Evolutionary conservation across 1,140 invertebrate species (phyloP).

Genomic region (Drosophila willistoni): DNA sequence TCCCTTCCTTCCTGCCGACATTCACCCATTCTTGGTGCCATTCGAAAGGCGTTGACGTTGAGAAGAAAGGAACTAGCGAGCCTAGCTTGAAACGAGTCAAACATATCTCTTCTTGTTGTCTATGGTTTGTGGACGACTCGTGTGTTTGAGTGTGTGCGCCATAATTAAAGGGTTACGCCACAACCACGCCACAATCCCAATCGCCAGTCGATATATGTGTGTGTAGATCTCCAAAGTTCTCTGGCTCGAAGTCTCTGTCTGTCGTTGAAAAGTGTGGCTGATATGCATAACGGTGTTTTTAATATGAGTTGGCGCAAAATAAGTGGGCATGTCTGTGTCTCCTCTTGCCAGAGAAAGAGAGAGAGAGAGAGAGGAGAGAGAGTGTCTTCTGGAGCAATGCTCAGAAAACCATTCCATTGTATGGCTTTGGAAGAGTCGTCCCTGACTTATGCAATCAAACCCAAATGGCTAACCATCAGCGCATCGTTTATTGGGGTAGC

Average conservation of each 20-base stretch:
- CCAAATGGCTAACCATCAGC: constrained; percentile 54
- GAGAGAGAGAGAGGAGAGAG: too few relatives aligned
- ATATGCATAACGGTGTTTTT: constrained; percentile 78
- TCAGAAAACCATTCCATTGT: constrained; percentile 30
- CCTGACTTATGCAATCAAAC: constrained; percentile 61
- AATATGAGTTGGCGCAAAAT: constrained; percentile 77
- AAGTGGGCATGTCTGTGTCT: constrained; percentile 67
- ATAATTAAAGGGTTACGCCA: constrained; percentile 80
- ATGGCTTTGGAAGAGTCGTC: constrained; percentile 7
- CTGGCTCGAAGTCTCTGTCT: constrained; percentile 17
- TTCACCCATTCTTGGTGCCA: constrained; percentile 50
- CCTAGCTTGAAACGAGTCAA: constrained; percentile 24
- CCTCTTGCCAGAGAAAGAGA: constrained; percentile 2
- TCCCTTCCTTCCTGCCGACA: constrained; percentile 36
- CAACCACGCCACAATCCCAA: constrained; percentile 64
- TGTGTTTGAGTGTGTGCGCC: constrained; percentile 39
- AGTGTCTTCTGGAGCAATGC: constrained; percentile 15
- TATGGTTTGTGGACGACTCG: constrained; percentile 32
- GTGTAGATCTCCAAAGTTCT: constrained; percentile 22
- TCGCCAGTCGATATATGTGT: constrained; percentile 54
- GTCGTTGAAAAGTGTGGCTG: constrained; percentile 61
- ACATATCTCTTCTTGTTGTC: constrained; percentile 15
- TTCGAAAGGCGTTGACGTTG: constrained; percentile 76
- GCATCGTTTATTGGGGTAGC: constrained; percentile 56
- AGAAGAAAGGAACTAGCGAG: constrained; percentile 27